Evolutionary conservation across 2,888 invertebrate genomes (phyloP).

Genomic region (Apoda limacodes): DNA sequence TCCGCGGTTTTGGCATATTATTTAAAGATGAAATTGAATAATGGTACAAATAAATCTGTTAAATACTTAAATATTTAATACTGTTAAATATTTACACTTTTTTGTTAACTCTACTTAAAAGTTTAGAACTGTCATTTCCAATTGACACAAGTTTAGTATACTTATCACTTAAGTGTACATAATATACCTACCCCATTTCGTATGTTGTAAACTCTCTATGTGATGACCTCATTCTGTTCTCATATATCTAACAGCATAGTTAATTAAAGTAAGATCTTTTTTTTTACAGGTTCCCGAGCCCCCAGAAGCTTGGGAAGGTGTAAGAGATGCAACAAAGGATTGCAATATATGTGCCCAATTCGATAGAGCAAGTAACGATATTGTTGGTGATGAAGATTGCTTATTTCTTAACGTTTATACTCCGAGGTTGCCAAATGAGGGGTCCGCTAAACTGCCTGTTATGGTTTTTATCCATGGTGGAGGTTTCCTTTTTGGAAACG

Average conservation of each 20-base stretch:
- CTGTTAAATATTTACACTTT: too few species aligned
- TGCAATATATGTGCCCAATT: constrained; percentile 74
- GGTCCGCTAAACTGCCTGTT: constrained; percentile 33
- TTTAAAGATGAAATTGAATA: too few species aligned
- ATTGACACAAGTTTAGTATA: too few species aligned
- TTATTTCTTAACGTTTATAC: constrained; percentile 78
- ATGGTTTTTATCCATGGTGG: constrained; percentile 63
- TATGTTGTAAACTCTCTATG: too few species aligned
- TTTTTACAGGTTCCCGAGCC: constrained; percentile 42
- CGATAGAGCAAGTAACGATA: constrained; percentile 57
- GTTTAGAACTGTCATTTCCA: too few species aligned
- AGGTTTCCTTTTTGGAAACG: constrained; percentile 52
- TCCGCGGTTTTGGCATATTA: too few species aligned
- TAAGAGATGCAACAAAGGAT: constrained; percentile 73
- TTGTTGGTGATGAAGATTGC: constrained; percentile 73
- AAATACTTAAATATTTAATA: too few species aligned
- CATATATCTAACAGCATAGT: too few species aligned
- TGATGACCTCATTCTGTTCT: too few species aligned
- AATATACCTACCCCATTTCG: constrained; percentile 16
- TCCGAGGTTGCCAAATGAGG: constrained; percentile 44
- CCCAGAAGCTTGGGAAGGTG: constrained; percentile 65
- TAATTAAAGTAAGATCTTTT: too few species aligned
- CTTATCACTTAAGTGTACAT: neutral
- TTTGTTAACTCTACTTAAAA: too few species aligned
- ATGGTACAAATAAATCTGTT: too few species aligned